Conservation (phyloP, 2,797 vertebrate species). For the Pangasius krempfi region DNA sequence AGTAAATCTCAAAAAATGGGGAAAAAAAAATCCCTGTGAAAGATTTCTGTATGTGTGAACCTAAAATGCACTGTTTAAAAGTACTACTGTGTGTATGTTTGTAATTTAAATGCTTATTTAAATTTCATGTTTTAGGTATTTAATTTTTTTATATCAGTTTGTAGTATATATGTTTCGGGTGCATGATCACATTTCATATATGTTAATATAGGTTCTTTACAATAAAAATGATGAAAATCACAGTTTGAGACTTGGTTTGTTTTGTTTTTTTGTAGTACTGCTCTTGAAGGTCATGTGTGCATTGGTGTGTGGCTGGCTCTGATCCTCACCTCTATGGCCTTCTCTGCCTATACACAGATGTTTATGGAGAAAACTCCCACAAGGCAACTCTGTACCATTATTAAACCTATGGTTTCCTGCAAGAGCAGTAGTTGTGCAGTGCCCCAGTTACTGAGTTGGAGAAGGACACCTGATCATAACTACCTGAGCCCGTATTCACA, state of each 20-base stretch:
- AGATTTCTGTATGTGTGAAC: neutral
- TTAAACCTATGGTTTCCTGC: neutral
- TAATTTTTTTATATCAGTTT: neutral
- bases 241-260: neutral
- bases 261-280: conserved; percentile 19
- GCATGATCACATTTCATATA: neutral
- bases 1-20: neutral
- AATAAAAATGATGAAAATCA: neutral
- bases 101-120: neutral
- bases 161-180: neutral
- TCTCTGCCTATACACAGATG: conserved; percentile 41
- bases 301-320: conserved; percentile 18
- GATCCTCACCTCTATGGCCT: conserved; percentile 6
- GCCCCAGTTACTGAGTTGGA: neutral
- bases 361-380: conserved; percentile 51
- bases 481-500: too few relatives aligned
- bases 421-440: neutral
- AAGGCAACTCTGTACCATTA: conserved; percentile 28
- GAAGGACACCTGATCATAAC: neutral
- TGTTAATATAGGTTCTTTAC: neutral
- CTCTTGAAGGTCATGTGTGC: conserved; percentile 12
- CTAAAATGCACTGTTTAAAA: neutral
- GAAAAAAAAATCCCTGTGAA: neutral
- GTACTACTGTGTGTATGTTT: neutral
- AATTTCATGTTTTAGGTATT: neutral